A percentile compares a stretch with the other conserved stretches of the same genome.
Evolutionary conservation across 2,113 vertebrate genomes (phyloP).

Genomic region (Nothobranchius kuhntae): DNA sequence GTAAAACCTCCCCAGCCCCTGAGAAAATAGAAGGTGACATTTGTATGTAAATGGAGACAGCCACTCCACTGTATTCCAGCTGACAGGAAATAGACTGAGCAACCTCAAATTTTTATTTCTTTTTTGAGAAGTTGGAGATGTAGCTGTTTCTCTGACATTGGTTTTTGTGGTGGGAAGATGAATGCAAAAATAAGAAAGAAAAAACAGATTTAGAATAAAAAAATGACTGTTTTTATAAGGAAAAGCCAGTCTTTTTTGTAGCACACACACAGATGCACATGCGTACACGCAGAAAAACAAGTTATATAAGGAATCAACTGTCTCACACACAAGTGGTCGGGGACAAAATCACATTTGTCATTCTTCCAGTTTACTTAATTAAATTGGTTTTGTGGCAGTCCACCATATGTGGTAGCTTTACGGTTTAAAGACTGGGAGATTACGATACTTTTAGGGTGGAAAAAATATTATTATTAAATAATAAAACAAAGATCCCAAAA

Average conservation of each 20-base stretch:
- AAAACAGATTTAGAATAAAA: constrained; percentile 1
- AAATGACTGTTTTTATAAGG: not conserved
- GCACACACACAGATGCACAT: not conserved
- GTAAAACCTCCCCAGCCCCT: constrained; percentile 54
- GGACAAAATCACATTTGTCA: not conserved
- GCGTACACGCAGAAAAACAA: not conserved
- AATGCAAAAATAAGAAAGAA: constrained; percentile 1
- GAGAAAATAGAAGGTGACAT: constrained; percentile 66
- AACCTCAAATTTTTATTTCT: constrained; percentile 23
- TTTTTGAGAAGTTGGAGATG: constrained; percentile 20
- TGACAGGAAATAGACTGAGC: constrained; percentile 54
- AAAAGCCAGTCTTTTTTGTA: constrained; percentile 10
- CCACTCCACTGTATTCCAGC: constrained; percentile 37
- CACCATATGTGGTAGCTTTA: not conserved
- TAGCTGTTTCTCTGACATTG: constrained; percentile 37
- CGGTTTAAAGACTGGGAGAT: constrained; percentile 3
- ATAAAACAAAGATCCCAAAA: not conserved
- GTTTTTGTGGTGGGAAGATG: constrained; percentile 4
- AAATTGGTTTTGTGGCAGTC: not conserved
- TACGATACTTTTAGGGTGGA: constrained; percentile 11
- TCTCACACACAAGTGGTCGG: not conserved
- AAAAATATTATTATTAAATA: not conserved
- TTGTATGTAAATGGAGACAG: constrained; percentile 71
- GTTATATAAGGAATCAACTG: not conserved
- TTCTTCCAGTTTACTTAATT: not conserved